phyloP scores from a whole-genome alignment of 1,140 invertebrate species.

The Mylabris phalerata region DNA sequence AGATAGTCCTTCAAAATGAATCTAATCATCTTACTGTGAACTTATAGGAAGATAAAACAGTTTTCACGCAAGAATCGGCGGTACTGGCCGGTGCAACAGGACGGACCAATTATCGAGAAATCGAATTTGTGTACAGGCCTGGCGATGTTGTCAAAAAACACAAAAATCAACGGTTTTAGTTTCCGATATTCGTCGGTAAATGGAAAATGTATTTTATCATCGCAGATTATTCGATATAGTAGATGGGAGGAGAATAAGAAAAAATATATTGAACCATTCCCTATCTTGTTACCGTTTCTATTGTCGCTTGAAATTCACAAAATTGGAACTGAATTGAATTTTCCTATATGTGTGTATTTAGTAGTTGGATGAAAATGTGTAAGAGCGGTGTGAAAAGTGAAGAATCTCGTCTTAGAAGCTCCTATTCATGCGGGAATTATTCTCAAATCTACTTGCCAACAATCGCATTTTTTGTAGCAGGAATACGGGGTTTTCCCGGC shows the following conservation, averaged over 20 bases:
- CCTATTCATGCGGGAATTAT: slow-evolving; percentile 6
- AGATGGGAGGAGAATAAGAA: too few species aligned
- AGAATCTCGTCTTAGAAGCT: slow-evolving; percentile 10
- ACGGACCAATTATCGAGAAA: too few species aligned
- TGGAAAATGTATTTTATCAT: too few species aligned
- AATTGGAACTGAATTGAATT: slow-evolving; percentile 34
- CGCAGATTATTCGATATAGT: too few species aligned
- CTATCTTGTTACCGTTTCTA: slow-evolving; percentile 14
- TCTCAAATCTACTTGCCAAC: neutral
- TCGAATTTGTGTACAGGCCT: too few species aligned
- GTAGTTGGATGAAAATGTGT: too few species aligned
- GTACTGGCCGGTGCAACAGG: neutral
- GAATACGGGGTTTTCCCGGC: too few species aligned
- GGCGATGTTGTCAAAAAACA: too few species aligned
- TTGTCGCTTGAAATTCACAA: slow-evolving; percentile 27
- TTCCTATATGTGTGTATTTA: slow-evolving; percentile 13
- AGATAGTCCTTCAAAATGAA: slow-evolving; percentile 11
- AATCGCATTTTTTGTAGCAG: too few species aligned
- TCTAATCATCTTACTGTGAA: slow-evolving; percentile 5
- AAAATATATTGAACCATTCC: neutral
- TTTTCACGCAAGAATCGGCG: neutral
- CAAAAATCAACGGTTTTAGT: too few species aligned
- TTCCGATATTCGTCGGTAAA: too few species aligned
- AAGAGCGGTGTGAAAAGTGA: slow-evolving; percentile 23
- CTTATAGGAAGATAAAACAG: slow-evolving; percentile 2